These are phyloP conservation scores for Stichopus chloronotus DNA, from an alignment of 35 echinoderm and acorn worm species.

Conservation along the genomic window DNA sequence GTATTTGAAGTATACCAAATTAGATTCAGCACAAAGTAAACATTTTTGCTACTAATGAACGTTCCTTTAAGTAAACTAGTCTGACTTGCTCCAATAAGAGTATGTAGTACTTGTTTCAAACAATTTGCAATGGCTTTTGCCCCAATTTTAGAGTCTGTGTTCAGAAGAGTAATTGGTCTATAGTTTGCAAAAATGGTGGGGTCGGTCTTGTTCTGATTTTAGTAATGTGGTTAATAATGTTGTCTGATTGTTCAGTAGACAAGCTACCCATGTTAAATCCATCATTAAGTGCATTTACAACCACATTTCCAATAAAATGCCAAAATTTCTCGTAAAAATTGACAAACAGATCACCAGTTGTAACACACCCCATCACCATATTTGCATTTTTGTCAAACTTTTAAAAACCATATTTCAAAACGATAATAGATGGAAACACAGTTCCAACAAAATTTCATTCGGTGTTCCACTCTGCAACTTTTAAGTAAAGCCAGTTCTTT, in stretches of 20 bases:
- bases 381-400: no score
- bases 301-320: background rate
- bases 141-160: background rate
- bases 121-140: conserved; percentile 13
- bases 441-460: no score
- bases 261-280: background rate
- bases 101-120: conserved; percentile 1
- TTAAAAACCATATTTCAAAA: no score
- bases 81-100: background rate
- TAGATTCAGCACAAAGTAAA: background rate
- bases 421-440: background rate
- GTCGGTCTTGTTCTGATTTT: background rate
- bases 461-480: no score
- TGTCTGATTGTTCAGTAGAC: background rate
- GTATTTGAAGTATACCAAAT: background rate
- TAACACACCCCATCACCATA: no score
- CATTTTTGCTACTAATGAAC: background rate
- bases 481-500: no score
- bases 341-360: background rate
- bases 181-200: background rate
- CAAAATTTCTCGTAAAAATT: conserved; percentile 9
- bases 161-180: background rate
- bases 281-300: background rate
- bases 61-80: conserved; percentile 1
- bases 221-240: background rate